Evolutionary conservation across 2,888 invertebrate species (phyloP).

Genomic region (Caenorhabditis sp.): DNA sequence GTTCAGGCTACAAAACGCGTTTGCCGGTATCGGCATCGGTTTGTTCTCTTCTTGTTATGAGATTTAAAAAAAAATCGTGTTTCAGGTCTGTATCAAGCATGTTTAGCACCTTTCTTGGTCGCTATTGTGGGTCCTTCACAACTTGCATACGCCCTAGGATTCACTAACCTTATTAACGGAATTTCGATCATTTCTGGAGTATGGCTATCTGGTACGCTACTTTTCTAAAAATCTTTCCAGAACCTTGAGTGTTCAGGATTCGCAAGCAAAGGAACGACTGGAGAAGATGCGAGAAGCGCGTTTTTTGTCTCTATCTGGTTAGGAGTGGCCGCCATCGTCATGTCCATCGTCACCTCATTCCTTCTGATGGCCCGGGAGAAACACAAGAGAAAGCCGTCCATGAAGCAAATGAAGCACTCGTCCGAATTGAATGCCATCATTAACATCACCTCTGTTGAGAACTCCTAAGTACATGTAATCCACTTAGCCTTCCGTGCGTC

Average conservation of each 20-base stretch:
- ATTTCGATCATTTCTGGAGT: conserved; percentile 58
- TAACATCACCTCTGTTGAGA: conserved; percentile 59
- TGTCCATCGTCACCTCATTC: conserved; percentile 42
- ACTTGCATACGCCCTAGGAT: conserved; percentile 63
- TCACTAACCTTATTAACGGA: conserved; percentile 68
- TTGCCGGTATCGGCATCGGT: conserved; percentile 67
- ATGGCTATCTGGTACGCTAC: conserved; percentile 39
- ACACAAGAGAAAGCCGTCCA: conserved; percentile 58
- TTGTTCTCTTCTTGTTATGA: background rate
- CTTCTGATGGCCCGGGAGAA: conserved; percentile 54
- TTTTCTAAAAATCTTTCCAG: background rate
- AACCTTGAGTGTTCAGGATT: conserved; percentile 3
- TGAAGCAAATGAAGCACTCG: conserved; percentile 63
- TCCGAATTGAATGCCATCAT: conserved; percentile 59
- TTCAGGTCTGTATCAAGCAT: conserved; percentile 63
- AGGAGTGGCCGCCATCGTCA: conserved; percentile 49
- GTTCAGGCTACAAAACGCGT: conserved; percentile 62
- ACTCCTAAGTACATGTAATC: conserved; percentile 47
- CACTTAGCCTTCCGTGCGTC: conserved; percentile 34
- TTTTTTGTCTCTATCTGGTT: conserved; percentile 51
- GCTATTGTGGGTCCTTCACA: conserved; percentile 63
- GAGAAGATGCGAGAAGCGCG: conserved; percentile 33
- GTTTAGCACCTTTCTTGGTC: conserved; percentile 60
- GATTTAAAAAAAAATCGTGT: background rate
- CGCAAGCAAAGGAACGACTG: conserved; percentile 36